Conservation (phyloP, 2,113 vertebrate species). For the Pyxicephalus adspersus region DNA sequence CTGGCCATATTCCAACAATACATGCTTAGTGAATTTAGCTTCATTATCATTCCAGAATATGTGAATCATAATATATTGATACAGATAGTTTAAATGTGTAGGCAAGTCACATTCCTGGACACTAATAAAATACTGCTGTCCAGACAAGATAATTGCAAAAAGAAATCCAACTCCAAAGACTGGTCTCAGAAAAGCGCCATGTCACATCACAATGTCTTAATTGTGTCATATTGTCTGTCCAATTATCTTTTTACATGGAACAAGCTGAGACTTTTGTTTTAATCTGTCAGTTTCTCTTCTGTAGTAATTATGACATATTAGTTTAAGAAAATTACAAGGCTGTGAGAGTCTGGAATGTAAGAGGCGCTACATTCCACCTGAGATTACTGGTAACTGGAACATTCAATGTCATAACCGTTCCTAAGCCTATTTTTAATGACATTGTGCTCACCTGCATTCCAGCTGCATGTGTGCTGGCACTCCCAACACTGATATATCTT, state of each 20-base stretch:
- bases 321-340: constrained; percentile 12
- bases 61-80: too few species aligned
- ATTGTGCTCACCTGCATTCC: constrained; percentile 22
- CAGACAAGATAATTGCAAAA: constrained; percentile 29
- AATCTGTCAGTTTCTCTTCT: constrained; percentile 32
- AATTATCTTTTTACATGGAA: not conserved
- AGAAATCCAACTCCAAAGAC: not conserved
- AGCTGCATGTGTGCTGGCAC: constrained; percentile 1
- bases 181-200: not conserved
- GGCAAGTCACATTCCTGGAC: constrained; percentile 8
- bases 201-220: not conserved
- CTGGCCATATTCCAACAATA: too few species aligned
- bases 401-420: not conserved
- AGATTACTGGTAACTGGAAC: constrained; percentile 43
- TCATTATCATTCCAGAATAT: too few species aligned
- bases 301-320: constrained; percentile 32
- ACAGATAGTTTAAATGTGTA: too few species aligned
- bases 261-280: constrained; percentile 26
- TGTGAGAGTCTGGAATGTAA: constrained; percentile 16
- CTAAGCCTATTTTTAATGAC: constrained; percentile 12
- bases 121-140: constrained; percentile 33
- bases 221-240: not conserved
- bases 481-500: not conserved
- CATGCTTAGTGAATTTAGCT: too few species aligned
- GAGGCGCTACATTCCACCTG: constrained; percentile 16